Conservation (phyloP, 2,888 invertebrate species). For the Drosophila formosana region DNA sequence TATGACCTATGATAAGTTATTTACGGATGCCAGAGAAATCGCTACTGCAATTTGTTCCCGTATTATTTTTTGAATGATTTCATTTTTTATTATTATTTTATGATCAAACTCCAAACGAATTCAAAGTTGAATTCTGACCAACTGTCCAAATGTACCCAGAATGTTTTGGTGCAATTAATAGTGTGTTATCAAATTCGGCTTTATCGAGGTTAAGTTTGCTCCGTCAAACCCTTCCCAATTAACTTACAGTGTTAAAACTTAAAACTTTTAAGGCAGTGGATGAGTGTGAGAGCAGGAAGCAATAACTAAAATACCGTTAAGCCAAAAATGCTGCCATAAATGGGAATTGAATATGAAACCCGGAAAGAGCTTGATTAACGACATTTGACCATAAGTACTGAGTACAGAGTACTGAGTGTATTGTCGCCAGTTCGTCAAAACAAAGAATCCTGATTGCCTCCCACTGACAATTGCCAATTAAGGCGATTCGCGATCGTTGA, state of each 20-base stretch:
- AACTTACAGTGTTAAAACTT: not conserved
- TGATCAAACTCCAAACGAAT: too few species aligned
- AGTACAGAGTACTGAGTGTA: not conserved
- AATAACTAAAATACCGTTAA: constrained; percentile 12
- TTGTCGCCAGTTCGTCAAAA: constrained; percentile 41
- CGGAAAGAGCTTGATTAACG: constrained; percentile 53
- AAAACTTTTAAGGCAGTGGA: not conserved
- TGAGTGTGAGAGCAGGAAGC: constrained; percentile 19
- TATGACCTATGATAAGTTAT: too few species aligned
- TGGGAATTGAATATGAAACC: constrained; percentile 23
- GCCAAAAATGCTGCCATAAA: constrained; percentile 31
- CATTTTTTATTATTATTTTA: too few species aligned
- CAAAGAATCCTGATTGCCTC: constrained; percentile 41
- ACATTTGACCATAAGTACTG: constrained; percentile 32
- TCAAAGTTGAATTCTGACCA: too few species aligned
- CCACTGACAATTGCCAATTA: constrained; percentile 63
- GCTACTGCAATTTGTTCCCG: too few species aligned
- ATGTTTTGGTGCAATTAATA: too few species aligned
- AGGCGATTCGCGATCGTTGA: constrained; percentile 61
- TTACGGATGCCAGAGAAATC: too few species aligned
- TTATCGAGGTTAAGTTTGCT: not conserved
- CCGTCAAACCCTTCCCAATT: not conserved
- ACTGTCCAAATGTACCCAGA: too few species aligned
- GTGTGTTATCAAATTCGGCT: not conserved
- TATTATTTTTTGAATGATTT: too few species aligned